Evolutionary conservation across 2,113 vertebrate species (phyloP).

Genomic region (Sorex fumeus): DNA sequence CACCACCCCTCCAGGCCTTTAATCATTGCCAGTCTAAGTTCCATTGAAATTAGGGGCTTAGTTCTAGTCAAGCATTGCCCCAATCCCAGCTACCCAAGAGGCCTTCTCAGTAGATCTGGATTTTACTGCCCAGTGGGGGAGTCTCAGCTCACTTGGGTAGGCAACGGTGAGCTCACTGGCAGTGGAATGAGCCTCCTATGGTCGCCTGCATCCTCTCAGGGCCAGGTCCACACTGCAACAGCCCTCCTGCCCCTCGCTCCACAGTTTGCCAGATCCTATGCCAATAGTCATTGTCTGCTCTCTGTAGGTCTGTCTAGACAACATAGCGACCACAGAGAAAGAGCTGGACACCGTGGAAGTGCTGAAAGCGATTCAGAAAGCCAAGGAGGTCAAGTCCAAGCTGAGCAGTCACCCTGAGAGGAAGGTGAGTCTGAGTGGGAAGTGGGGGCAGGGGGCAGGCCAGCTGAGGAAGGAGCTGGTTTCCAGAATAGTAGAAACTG

Average conservation of each 20-base stretch:
- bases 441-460: neutral
- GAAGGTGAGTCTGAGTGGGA: conserved; percentile 90
- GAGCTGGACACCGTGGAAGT: conserved; percentile 98
- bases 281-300: conserved; percentile 15
- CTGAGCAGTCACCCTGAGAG: conserved; percentile 92
- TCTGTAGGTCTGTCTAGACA: conserved; percentile 95
- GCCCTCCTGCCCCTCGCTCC: neutral
- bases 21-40: neutral
- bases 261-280: neutral
- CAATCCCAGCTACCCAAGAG: neutral
- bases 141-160: neutral
- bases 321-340: conserved; percentile 93
- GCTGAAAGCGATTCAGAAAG: conserved; percentile 98
- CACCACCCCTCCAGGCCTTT: neutral
- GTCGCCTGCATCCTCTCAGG: neutral
- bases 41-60: neutral
- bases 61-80: neutral
- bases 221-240: neutral
- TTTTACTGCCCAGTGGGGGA: neutral
- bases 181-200: neutral
- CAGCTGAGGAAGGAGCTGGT: neutral
- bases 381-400: conserved; percentile 95
- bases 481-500: neutral
- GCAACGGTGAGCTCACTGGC: neutral
- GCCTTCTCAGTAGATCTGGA: neutral